Evolutionary conservation across 2,888 invertebrate genomes (phyloP), one percentile per base, ranked within the genome.

Genomic region (Camptogramma bilineatum): DNA sequence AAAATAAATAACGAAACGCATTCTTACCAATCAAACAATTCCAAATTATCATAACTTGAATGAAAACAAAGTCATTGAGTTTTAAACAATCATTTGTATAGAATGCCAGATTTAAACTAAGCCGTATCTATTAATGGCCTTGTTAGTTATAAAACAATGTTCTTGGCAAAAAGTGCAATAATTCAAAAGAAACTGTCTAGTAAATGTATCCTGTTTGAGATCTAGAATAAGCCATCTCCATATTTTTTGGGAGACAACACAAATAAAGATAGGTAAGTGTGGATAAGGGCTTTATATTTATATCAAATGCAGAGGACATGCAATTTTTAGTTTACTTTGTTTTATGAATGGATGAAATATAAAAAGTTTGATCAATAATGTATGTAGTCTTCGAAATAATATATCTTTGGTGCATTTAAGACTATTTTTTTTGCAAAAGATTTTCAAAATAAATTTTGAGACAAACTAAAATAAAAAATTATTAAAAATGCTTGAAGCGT

Each of bases 321-420:
- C 34, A 7, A 34, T 34, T 13, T 34, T 39, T n/a, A n/a, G 31
- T 31, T 8, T 8, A 8, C 7, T 31, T 31, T 31, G 9, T 5
- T 4, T 3, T 13, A 34, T 34, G 4, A 8, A 31, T 9, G 5
- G 1, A 9, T 5, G 31, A 1, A 31, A 31, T n/a, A 5, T 7
- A 34, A 53, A 28, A 9, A 55, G 31, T 57, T 61, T 65, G 65
- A 56, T 65, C 61, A 68, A 60, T 8, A 28, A 31, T 59, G 42
- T 53, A 46, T 28, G n/a, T 34, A 54, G 60, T 19, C 34, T 24
- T 8, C 18, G 39, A 56, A 64, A 34, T 60, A 60, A 52, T 50
- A 55, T 54, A 56, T 57, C 64, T 64, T 64, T 61, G 65, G 52
- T 44, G 56, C 28, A 24, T 31, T 31, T 31, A 10, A 31, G 31